Evolutionary conservation across 2,888 invertebrate genomes (phyloP).

Genomic region (Brachyopa scutellaris): DNA sequence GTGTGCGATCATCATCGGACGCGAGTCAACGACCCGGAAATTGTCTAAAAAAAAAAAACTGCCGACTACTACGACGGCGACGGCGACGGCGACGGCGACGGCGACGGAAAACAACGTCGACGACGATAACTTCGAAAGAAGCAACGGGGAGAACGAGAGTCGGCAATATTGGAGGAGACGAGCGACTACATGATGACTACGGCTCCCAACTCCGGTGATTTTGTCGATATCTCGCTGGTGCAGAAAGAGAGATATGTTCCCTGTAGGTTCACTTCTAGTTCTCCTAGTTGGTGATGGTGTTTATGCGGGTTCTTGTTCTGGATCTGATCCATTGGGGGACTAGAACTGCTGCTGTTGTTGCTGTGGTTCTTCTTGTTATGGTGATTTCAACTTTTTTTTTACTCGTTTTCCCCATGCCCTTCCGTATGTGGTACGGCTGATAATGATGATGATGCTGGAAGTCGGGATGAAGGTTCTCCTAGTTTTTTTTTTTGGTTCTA

Average conservation of each 20-base stretch:
- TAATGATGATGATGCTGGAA: slow-evolving; percentile 29
- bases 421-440: slow-evolving; percentile 39
- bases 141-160: slow-evolving; percentile 39
- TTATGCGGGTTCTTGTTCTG: slow-evolving; percentile 60
- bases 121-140: slow-evolving; percentile 50
- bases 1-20: slow-evolving; percentile 70
- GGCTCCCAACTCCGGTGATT: slow-evolving; percentile 40
- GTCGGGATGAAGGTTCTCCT: slow-evolving; percentile 49
- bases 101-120: slow-evolving; percentile 71
- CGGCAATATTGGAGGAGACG: slow-evolving; percentile 28
- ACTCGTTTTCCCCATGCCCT: slow-evolving; percentile 43
- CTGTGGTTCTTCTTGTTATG: slow-evolving; percentile 48
- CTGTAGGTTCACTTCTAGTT: slow-evolving; percentile 58
- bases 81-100: slow-evolving; percentile 56
- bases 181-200: slow-evolving; percentile 25
- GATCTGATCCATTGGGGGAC: slow-evolving; percentile 63
- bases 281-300: slow-evolving; percentile 51
- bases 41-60: slow-evolving; percentile 77
- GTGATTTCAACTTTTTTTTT: slow-evolving; percentile 10
- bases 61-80: slow-evolving; percentile 76
- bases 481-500: background rate
- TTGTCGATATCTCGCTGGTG: slow-evolving; percentile 9
- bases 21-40: slow-evolving; percentile 82
- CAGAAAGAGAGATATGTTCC: slow-evolving; percentile 16
- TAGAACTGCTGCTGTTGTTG: slow-evolving; percentile 19